Evolutionary conservation across 2,113 vertebrate species (phyloP).

Genomic region (Electrona antarctica): DNA sequence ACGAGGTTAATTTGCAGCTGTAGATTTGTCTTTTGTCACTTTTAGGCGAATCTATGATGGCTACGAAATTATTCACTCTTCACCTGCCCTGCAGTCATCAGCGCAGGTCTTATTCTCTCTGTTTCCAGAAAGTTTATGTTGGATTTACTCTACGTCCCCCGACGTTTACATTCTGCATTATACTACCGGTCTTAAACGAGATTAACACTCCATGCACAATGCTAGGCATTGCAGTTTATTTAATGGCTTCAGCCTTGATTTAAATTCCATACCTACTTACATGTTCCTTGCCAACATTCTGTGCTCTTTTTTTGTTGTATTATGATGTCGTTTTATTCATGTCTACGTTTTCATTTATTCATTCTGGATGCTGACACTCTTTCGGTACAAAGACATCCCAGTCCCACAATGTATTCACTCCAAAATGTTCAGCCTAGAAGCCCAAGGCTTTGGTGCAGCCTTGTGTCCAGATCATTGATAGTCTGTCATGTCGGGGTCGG

Average conservation of each 20-base stretch:
- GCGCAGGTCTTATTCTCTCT: background rate
- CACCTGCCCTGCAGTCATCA: constrained; percentile 39
- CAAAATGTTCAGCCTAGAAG: constrained; percentile 45
- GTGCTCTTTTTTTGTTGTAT: too few relatives aligned
- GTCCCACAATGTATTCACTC: constrained; percentile 43
- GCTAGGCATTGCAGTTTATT: too few relatives aligned
- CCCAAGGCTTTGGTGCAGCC: constrained; percentile 57
- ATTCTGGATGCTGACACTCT: constrained; percentile 22
- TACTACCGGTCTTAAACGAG: too few relatives aligned
- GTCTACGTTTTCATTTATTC: background rate
- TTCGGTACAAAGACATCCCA: constrained; percentile 36
- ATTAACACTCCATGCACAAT: too few relatives aligned
- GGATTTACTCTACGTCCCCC: background rate
- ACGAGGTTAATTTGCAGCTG: constrained; percentile 74
- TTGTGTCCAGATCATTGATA: constrained; percentile 65
- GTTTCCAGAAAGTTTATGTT: constrained; percentile 27
- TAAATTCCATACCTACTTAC: too few relatives aligned
- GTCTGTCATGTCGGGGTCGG: constrained; percentile 56
- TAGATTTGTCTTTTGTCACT: constrained; percentile 80
- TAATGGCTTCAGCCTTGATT: too few relatives aligned
- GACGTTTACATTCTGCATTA: too few relatives aligned
- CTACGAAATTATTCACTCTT: constrained; percentile 63
- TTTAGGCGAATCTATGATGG: constrained; percentile 65
- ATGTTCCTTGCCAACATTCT: too few relatives aligned
- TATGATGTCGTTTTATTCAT: too few relatives aligned